A percentile compares a stretch with the other conserved stretches of the same genome.
Conservation (phyloP, 2,888 invertebrate species). For the Hypena proboscidalis region DNA sequence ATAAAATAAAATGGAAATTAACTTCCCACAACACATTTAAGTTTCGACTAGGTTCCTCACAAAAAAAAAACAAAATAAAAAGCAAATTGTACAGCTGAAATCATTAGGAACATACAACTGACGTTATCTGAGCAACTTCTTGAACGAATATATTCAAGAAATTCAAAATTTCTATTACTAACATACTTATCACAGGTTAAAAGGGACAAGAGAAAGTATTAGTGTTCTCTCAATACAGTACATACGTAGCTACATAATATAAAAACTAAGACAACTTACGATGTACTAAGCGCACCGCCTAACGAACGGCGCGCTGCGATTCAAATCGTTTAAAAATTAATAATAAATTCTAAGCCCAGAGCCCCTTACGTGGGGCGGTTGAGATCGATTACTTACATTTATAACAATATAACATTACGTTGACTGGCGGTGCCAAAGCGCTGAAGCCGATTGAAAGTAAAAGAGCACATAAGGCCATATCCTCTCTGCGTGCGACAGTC, state of each 20-base stretch:
- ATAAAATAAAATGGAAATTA: constrained; percentile 58
- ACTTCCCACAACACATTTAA: constrained; percentile 42
- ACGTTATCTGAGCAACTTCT: constrained; percentile 77
- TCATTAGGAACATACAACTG: constrained; percentile 79
- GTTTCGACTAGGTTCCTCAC: constrained; percentile 74
- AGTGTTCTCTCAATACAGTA: constrained; percentile 81
- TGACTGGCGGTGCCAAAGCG: constrained; percentile 75
- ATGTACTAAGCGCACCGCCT: constrained; percentile 60
- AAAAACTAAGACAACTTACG: constrained; percentile 79
- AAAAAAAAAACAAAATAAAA: constrained; percentile 62
- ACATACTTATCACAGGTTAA: constrained; percentile 85
- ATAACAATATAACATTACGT: constrained; percentile 64
- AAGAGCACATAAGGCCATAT: constrained; percentile 60
- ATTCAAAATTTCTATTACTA: constrained; percentile 74
- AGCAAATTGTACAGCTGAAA: constrained; percentile 73
- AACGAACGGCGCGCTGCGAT: constrained; percentile 42
- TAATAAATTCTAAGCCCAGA: constrained; percentile 73
- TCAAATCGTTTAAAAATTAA: constrained; percentile 63
- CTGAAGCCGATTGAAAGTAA: constrained; percentile 67
- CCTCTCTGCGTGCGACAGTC: constrained; percentile 34
- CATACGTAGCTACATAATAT: constrained; percentile 63
- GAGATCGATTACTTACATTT: constrained; percentile 80
- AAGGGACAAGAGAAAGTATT: constrained; percentile 84
- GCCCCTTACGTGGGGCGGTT: constrained; percentile 71
- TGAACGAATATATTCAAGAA: constrained; percentile 73